A percentile compares a stretch with the other conserved stretches of the same genome.
Conservation (phyloP, 1,140 invertebrate species). For the Arion vulgaris region DNA sequence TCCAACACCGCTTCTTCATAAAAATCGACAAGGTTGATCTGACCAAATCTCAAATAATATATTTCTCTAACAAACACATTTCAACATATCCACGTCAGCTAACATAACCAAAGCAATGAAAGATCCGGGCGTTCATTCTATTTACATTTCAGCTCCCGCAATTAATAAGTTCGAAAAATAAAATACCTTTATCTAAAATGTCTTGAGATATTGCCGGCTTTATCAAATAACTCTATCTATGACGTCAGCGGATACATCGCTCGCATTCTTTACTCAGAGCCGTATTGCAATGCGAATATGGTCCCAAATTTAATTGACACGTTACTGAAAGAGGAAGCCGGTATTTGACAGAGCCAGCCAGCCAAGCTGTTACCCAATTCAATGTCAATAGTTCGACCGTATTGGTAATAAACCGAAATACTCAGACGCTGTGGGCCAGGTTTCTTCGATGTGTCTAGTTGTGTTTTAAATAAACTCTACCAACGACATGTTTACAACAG, state of each 20-base stretch:
- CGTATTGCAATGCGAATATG: background rate
- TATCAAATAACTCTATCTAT: constrained; percentile 3
- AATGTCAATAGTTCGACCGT: background rate
- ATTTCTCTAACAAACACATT: no score
- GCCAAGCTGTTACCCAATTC: background rate
- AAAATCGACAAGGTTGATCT: no score
- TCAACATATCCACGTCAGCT: background rate
- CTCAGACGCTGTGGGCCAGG: background rate
- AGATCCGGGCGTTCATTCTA: background rate
- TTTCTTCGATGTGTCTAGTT: background rate
- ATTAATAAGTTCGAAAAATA: background rate
- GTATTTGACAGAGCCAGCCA: background rate
- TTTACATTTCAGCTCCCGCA: background rate
- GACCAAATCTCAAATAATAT: no score
- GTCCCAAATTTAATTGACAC: background rate
- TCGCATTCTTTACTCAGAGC: background rate
- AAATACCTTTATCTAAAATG: background rate
- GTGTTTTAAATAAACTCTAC: background rate
- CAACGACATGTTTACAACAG: background rate
- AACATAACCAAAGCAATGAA: background rate
- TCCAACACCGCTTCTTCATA: no score
- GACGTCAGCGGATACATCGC: background rate
- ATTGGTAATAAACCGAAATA: background rate
- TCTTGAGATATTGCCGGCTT: background rate
- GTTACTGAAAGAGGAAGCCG: background rate